phyloP scores from a whole-genome alignment of 2,113 vertebrate genomes.

The Aramus guarauna region DNA sequence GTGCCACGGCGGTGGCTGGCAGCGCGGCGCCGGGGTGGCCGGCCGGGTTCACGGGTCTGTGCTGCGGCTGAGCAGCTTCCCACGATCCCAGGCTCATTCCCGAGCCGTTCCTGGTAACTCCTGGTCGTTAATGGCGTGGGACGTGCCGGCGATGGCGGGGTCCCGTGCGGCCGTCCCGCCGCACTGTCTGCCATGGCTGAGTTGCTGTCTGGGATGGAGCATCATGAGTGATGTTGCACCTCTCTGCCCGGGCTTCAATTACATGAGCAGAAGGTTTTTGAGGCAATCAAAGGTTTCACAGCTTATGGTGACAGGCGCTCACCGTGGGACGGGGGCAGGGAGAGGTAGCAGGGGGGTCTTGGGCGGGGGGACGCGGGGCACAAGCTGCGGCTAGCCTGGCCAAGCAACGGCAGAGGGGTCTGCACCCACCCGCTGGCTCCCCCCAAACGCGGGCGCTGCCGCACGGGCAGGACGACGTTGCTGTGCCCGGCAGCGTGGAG shows the following conservation, averaged over 20 bases:
- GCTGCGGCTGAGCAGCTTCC: neutral
- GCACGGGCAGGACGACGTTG: rapidly evolving
- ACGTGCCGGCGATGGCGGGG: rapidly evolving
- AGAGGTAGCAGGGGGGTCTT: neutral
- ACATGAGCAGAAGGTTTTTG: neutral
- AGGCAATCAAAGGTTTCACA: neutral
- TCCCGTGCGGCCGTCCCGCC: neutral
- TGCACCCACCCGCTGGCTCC: rapidly evolving
- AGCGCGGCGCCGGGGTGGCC: neutral
- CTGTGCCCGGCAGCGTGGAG: rapidly evolving
- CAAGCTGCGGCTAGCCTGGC: neutral
- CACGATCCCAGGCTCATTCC: neutral
- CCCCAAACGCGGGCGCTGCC: neutral
- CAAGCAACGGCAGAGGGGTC: too few species aligned
- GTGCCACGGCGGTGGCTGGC: neutral
- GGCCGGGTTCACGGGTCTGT: rapidly evolving
- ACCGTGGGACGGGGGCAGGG: neutral
- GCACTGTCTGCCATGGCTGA: rapidly evolving
- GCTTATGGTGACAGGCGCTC: neutral
- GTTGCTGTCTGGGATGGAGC: neutral
- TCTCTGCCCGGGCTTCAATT: neutral
- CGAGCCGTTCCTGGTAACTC: neutral
- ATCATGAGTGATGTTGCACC: too few species aligned
- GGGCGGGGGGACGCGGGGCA: rapidly evolving
- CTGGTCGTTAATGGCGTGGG: neutral